These are phyloP conservation scores for Pogonomyrmex barbatus DNA, from an alignment of 1,140 invertebrate species.

Conservation along the genomic window DNA sequence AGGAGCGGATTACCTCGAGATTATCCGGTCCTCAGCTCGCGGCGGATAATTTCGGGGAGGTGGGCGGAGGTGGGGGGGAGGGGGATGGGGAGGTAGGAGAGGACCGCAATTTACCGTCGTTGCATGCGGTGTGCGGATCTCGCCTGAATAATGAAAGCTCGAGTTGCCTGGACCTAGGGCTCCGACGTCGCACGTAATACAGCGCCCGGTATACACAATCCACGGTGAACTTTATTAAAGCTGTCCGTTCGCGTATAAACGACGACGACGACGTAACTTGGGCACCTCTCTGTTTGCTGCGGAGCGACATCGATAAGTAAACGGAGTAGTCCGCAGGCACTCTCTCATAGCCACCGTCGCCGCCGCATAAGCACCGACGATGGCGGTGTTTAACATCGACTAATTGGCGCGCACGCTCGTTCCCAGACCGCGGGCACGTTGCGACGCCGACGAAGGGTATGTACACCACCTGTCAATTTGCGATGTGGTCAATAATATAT, in stretches of 20 bases:
- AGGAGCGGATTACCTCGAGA: constrained; percentile 1
- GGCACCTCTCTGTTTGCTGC: constrained; percentile 49
- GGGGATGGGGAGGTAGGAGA: too few relatives aligned
- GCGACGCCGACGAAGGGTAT: not conserved
- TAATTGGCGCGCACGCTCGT: constrained; percentile 55
- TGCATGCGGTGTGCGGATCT: not conserved
- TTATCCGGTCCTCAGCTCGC: constrained; percentile 18
- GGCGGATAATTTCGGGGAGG: constrained; percentile 34
- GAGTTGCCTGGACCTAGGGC: constrained; percentile 50
- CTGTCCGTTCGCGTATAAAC: constrained; percentile 53
- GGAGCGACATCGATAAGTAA: constrained; percentile 67
- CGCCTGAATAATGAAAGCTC: constrained; percentile 64
- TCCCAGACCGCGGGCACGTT: constrained; percentile 4
- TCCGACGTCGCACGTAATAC: constrained; percentile 42
- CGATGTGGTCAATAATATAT: constrained; percentile 48
- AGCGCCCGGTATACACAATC: constrained; percentile 26
- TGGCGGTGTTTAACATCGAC: constrained; percentile 58
- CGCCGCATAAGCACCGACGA: constrained; percentile 45
- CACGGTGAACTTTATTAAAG: constrained; percentile 68
- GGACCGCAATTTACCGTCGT: constrained; percentile 29
- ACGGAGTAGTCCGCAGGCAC: constrained; percentile 61
- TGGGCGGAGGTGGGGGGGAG: too few relatives aligned
- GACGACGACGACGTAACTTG: constrained; percentile 70
- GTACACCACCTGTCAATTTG: constrained; percentile 41
- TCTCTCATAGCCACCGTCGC: constrained; percentile 39